These are phyloP conservation scores for Callionymus lyra DNA, from an alignment of 2,113 vertebrate genomes.

Conservation along the genomic window DNA sequence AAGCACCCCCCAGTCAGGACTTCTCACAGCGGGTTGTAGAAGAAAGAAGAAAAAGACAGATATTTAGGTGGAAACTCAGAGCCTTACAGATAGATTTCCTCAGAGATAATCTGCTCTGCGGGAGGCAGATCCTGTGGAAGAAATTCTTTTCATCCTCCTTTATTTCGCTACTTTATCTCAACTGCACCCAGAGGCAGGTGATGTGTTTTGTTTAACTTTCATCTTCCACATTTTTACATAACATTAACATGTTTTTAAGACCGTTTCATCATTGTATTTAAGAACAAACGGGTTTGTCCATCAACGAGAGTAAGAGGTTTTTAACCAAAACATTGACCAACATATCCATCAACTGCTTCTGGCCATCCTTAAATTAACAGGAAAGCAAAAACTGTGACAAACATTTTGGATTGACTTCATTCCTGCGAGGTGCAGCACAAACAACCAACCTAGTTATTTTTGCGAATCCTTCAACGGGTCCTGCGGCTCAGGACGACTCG, in stretches of 20 bases:
- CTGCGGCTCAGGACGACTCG: conserved; percentile 7
- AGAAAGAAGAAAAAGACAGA: not conserved
- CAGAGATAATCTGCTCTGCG: conserved; percentile 32
- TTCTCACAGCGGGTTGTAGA: no score
- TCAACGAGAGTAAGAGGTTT: no score
- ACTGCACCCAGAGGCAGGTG: conserved; percentile 13
- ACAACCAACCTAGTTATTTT: no score
- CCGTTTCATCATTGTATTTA: no score
- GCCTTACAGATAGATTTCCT: conserved; percentile 33
- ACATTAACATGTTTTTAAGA: no score
- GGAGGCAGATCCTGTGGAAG: conserved; percentile 16
- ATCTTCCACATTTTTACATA: not conserved
- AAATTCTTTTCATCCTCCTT: conserved; percentile 34
- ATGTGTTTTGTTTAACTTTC: conserved; percentile 10
- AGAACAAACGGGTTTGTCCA: no score
- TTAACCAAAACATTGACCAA: conserved; percentile 21
- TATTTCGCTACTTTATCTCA: conserved; percentile 21
- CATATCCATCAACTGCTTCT: conserved; percentile 14
- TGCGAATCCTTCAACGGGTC: conserved; percentile 18
- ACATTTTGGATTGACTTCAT: conserved; percentile 21
- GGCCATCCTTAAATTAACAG: conserved; percentile 28
- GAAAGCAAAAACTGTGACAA: conserved; percentile 16
- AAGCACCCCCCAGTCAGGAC: no score
- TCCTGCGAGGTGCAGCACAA: conserved; percentile 22
- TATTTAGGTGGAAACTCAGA: conserved; percentile 15